Base-by-base conservation (phyloP, 1,140 invertebrate genomes). In the Lanistes nyassanus region DNA sequence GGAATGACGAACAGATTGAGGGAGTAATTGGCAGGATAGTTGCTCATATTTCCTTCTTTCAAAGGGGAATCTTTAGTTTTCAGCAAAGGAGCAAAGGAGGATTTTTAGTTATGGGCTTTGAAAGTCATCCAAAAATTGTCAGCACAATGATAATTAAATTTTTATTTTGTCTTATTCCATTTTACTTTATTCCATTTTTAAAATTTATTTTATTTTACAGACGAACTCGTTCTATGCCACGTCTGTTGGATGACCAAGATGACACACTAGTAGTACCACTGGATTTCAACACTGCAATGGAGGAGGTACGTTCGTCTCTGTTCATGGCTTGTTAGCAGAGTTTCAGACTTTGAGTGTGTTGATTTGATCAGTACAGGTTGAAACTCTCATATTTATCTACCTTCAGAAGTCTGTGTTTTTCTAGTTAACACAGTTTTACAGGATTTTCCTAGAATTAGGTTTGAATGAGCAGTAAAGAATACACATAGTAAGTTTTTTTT, bases 231-330 rank as follows among this genome's bases (percentile, higher is more conserved):
- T 82, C 83, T 6, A 70, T 79, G 36, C 80, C 82, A 4, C 74
- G 71, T 13, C 53, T 85, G 29, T 67, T 76, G 16, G 81, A 73
- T 23, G 70, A 75, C 19, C 77, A 80, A 75, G 84, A 86, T 75
- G 84, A 86, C 64, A 84, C 84, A 21, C 67, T 87, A 42, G 67
- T 85, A 51, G 80, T 88, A 9, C 80, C 83, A 16, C 84, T 87
- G 55, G 84, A 87, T 62, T 87, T 81, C 66, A 83, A 81, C 56
- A 66, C 77, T 31, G 84, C 85, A 5, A 82, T 88, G 77, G 76
- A 84, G 29, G 86, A 88, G 81, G 80, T 85, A 55, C 47, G 67
- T 67, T 7, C 26, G 19, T 51, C 21, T n/a, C 34, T 37, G 29
- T 36, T 56, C 55, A 51, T 13, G 31, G 23, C 56, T 7, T 4